phyloP scores from a whole-genome alignment of 2,797 vertebrate genomes.

The Coracias cyanogaster region DNA sequence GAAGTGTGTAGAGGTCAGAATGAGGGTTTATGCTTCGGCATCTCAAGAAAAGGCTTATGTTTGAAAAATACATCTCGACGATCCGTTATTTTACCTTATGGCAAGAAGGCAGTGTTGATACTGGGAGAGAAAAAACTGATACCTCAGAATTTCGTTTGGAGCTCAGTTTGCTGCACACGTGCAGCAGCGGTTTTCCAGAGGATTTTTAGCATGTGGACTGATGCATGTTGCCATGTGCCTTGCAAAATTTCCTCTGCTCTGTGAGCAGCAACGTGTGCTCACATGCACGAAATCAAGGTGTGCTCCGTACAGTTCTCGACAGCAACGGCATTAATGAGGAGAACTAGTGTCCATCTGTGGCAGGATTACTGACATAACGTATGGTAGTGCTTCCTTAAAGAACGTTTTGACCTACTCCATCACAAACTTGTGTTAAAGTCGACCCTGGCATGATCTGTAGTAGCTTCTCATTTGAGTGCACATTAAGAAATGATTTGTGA shows the following conservation, averaged over 20 bases:
- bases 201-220: slow-evolving; percentile 41
- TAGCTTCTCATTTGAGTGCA: background rate
- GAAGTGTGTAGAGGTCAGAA: background rate
- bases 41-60: background rate
- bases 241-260: background rate
- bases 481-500: background rate
- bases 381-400: background rate
- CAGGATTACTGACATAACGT: background rate
- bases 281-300: background rate
- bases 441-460: background rate
- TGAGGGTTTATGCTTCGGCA: background rate
- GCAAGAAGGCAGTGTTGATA: background rate
- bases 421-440: background rate
- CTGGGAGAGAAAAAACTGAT: background rate
- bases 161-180: background rate
- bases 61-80: background rate
- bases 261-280: background rate
- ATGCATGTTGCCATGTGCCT: slow-evolving; percentile 47
- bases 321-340: background rate
- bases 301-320: background rate
- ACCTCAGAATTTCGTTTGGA: background rate
- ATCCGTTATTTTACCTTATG: background rate
- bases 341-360: background rate
- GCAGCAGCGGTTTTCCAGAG: background rate
- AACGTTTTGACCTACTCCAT: background rate